Percentiles rank a stretch among this genome's conserved stretches.
Conservation (phyloP, 2,888 invertebrate genomes). For the Tetragnatha montana region DNA sequence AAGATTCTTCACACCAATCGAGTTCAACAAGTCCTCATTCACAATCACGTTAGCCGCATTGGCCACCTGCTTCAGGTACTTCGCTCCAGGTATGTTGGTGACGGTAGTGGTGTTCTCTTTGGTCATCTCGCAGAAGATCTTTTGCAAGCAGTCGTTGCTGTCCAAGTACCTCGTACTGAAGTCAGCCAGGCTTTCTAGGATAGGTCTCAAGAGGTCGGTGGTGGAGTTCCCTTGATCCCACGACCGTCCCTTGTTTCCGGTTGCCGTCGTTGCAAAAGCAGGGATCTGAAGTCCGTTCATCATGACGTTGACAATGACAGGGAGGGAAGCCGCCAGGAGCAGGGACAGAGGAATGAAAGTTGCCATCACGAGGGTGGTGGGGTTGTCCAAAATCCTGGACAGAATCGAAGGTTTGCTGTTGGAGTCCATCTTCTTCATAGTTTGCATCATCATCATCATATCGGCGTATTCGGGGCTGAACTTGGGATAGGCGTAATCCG, state of each 20-base stretch:
- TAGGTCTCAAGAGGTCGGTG: conserved; percentile 21
- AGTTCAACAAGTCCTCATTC: conserved; percentile 38
- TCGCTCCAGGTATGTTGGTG: conserved; percentile 31
- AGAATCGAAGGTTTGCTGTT: conserved; percentile 34
- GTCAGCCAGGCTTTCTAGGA: conserved; percentile 42
- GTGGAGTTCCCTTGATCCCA: neutral
- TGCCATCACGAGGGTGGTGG: conserved; percentile 55
- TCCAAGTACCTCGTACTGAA: conserved; percentile 54
- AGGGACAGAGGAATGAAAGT: conserved; percentile 61
- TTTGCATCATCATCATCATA: conserved; percentile 61
- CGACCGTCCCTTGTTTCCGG: conserved; percentile 13
- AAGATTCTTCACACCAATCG: conserved; percentile 37
- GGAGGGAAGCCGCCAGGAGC: conserved; percentile 46
- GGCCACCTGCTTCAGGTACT: conserved; percentile 37
- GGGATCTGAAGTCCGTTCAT: conserved; percentile 55
- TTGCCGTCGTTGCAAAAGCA: conserved; percentile 12
- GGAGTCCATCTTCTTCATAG: conserved; percentile 60
- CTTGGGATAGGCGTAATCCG: conserved; percentile 11
- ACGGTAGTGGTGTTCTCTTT: conserved; percentile 18
- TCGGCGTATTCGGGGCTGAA: conserved; percentile 38
- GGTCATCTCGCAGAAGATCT: conserved; percentile 51
- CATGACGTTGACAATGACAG: conserved; percentile 58
- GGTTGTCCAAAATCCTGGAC: conserved; percentile 58
- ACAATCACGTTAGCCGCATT: conserved; percentile 29
- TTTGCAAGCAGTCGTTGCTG: conserved; percentile 44